phyloP scores from a whole-genome alignment of 2,797 vertebrate species.

The Scleropages formosus region DNA sequence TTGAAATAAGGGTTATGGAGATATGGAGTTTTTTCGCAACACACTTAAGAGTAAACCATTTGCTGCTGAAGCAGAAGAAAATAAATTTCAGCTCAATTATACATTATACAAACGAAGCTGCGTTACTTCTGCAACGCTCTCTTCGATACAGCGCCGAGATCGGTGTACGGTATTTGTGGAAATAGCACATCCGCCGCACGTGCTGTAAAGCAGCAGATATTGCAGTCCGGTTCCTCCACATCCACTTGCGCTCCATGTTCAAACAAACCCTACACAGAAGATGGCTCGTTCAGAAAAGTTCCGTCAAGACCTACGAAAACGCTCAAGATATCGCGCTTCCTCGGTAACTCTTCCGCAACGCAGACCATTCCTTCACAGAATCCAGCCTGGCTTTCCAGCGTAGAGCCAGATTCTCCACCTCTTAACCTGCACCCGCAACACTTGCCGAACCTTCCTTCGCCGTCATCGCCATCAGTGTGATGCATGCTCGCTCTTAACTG shows the following conservation, averaged over 20 bases:
- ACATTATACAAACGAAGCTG: too few relatives aligned
- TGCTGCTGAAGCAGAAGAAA: neutral
- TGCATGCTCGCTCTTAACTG: neutral
- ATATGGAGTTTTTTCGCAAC: too few relatives aligned
- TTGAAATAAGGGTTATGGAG: too few relatives aligned
- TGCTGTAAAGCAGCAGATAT: neutral
- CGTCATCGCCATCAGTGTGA: neutral
- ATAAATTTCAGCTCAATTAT: too few relatives aligned
- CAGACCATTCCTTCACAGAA: conserved; percentile 1
- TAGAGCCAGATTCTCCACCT: neutral
- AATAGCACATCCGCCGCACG: neutral
- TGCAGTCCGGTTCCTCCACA: neutral
- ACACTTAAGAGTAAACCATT: neutral
- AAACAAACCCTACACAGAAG: conserved; percentile 7
- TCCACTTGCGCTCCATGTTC: neutral
- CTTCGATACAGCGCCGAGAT: neutral
- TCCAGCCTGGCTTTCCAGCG: too few relatives aligned
- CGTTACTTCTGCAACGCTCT: too few relatives aligned
- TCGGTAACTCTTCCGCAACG: conserved; percentile 8
- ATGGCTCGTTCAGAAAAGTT: conserved; percentile 6
- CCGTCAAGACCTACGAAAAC: conserved; percentile 2
- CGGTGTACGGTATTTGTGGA: neutral
- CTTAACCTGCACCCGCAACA: neutral
- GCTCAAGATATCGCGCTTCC: neutral
- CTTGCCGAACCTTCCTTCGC: neutral